These are phyloP conservation scores for Tigriopus japonicus DNA, from an alignment of 1,140 invertebrate genomes.

Conservation along the genomic window DNA sequence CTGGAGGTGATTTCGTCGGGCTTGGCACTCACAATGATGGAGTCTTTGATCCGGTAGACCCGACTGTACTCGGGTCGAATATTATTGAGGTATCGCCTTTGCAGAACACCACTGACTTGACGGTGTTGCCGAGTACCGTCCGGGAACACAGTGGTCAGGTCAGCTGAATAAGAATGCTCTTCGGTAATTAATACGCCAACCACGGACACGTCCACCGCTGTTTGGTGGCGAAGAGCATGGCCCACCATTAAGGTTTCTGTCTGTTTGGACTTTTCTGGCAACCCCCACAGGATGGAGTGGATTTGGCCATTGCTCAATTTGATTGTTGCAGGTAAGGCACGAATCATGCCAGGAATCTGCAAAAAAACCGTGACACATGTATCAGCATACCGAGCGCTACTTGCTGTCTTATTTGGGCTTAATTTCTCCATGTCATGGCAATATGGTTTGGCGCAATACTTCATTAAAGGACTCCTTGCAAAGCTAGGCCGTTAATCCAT, in stretches of 20 bases:
- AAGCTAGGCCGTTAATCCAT: no score
- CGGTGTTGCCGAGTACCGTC: background rate
- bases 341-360: constrained; percentile 12
- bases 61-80: constrained; percentile 8
- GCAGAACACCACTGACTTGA: background rate
- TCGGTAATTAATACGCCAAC: constrained; percentile 3
- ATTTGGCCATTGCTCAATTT: constrained; percentile 4
- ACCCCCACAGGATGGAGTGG: constrained; percentile 8
- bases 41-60: constrained; percentile 9
- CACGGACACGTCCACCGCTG: background rate
- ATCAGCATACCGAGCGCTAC: no score
- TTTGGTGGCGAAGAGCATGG: background rate
- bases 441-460: no score
- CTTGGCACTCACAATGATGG: background rate
- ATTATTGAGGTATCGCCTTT: constrained; percentile 4
- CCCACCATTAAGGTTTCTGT: constrained; percentile 8
- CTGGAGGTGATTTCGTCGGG: background rate
- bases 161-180: constrained; percentile 3
- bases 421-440: no score
- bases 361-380: background rate
- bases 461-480: no score
- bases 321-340: background rate
- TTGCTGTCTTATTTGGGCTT: no score
- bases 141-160: constrained; percentile 3
- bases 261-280: constrained; percentile 9